These are phyloP conservation scores for Megalops cyprinoides DNA, from an alignment of 2,797 vertebrate species.

Conservation along the genomic window DNA sequence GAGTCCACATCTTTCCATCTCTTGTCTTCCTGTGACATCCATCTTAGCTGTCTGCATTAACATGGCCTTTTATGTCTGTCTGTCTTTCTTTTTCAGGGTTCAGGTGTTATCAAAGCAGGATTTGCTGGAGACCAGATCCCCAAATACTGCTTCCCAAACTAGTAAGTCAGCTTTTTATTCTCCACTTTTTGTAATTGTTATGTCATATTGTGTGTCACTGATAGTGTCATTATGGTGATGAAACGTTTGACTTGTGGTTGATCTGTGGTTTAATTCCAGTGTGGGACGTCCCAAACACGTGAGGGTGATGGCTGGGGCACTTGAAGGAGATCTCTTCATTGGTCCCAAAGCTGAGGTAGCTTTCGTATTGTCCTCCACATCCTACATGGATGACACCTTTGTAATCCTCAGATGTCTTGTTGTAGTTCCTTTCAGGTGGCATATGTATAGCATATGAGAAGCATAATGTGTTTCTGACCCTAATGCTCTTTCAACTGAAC, in stretches of 20 bases:
- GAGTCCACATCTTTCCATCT: too few species aligned
- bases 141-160: constrained; percentile 92
- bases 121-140: constrained; percentile 93
- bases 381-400: background rate
- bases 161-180: constrained; percentile 69
- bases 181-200: constrained; percentile 14
- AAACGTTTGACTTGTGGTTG: background rate
- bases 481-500: background rate
- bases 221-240: background rate
- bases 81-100: constrained; percentile 72
- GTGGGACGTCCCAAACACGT: constrained; percentile 90
- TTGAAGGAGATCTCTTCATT: constrained; percentile 91
- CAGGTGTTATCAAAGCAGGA: constrained; percentile 87
- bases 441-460: background rate
- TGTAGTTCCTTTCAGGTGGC: background rate
- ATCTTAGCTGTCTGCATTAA: background rate
- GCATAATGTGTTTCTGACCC: background rate
- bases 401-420: background rate
- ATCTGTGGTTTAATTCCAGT: constrained; percentile 57
- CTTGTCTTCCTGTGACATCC: background rate
- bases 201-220: background rate
- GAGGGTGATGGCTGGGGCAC: constrained; percentile 89
- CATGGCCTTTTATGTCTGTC: constrained; percentile 23
- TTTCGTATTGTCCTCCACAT: background rate
- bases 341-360: constrained; percentile 89